Evolutionary conservation across 2,113 vertebrate species (phyloP), one percentile per base, ranked within the genome.

Genomic region (Coptodon bakossiorum): DNA sequence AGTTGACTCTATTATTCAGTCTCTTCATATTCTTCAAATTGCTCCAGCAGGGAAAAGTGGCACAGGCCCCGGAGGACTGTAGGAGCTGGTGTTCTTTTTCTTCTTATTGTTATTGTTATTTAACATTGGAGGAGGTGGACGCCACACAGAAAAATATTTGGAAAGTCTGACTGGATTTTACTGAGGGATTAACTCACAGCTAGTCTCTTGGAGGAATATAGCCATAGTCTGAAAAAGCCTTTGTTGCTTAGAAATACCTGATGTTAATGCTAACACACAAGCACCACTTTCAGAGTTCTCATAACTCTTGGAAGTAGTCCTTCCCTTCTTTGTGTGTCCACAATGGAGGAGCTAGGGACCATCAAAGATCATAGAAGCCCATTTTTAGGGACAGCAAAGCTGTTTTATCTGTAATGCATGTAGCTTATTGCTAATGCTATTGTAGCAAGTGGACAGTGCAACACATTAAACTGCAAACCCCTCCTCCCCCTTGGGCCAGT

Each of bases 1-100:
- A 93, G 82, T 90, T 93, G 91, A 93, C 92, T 95, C 93, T 94
- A 95, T 95, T 95, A 95, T 95, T 95, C 86, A 92, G 90, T 81
- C 85, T 73, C 88, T 91, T 95, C 93, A 93, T 95, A 94, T 95
- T 89, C 88, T 92, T 91, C 68, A 92, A 85, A 92, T 93, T 90
- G 92, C 89, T 93, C 61, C 61, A 80, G 90, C 90, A 94, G 87
- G 86, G 57, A 87, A 87, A 90, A 91, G 81, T 68, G 83, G 29
- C 82, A 82, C 76, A 88, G 71, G 82, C 66, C 78, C 83, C 19
- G 13, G 76, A 90, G 89, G 81, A 85, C 50, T 40, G 34, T 10
- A 83, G 43, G 89, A 68, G 83, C 50, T n/a, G 19, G 84, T 76
- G 82, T 86, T 54, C 56, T 89, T 73, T 29, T 50, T 12, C 43